Percentiles rank a stretch among this genome's conserved stretches.
Conservation (phyloP, 2,797 vertebrate species). For the Lutjanus campechanus region DNA sequence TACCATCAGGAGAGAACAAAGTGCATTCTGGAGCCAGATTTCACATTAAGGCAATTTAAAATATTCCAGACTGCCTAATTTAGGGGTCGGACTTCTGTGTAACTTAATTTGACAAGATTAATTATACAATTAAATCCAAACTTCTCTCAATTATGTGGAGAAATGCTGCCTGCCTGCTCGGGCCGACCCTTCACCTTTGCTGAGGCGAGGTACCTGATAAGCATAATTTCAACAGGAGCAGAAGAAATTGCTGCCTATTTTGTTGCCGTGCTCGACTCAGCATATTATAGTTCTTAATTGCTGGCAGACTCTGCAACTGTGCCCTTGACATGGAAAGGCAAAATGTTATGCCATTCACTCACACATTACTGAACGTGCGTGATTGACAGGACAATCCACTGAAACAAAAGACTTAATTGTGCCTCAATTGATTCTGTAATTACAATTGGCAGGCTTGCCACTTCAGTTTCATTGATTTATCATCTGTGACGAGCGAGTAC, state of each 20-base stretch:
- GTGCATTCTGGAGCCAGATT: constrained; percentile 84
- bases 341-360: constrained; percentile 75
- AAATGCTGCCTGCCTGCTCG: constrained; percentile 88
- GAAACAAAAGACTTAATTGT: constrained; percentile 84
- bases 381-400: constrained; percentile 81
- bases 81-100: constrained; percentile 92
- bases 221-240: constrained; percentile 91
- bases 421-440: constrained; percentile 81
- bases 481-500: constrained; percentile 61
- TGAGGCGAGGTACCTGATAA: constrained; percentile 92
- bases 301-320: constrained; percentile 71
- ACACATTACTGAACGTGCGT: constrained; percentile 65
- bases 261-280: constrained; percentile 79
- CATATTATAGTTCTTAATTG: constrained; percentile 82
- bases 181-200: constrained; percentile 90
- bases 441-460: constrained; percentile 80
- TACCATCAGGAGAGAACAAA: constrained; percentile 82
- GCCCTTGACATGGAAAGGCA: constrained; percentile 77
- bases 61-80: constrained; percentile 93
- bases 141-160: constrained; percentile 96
- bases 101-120: constrained; percentile 99
- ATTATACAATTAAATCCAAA: constrained; percentile 99
- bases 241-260: constrained; percentile 88
- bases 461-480: constrained; percentile 74
- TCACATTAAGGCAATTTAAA: constrained; percentile 92